These are phyloP conservation scores for Conistra vaccinii DNA, from an alignment of 2,888 invertebrate species.

Conservation along the genomic window DNA sequence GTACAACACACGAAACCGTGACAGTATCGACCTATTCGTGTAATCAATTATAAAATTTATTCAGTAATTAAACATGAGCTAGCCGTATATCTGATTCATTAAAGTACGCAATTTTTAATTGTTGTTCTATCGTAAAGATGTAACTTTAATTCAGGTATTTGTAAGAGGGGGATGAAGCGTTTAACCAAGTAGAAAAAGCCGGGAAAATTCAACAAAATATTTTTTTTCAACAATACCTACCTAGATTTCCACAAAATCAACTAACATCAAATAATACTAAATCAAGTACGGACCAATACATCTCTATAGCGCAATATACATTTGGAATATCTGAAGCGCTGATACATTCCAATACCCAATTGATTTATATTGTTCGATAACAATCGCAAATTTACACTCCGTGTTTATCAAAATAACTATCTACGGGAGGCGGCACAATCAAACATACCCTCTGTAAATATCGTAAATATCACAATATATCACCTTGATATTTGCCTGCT, in stretches of 20 bases:
- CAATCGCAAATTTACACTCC: conserved; percentile 74
- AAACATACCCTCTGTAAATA: conserved; percentile 53
- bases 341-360: conserved; percentile 70
- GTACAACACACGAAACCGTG: conserved; percentile 54
- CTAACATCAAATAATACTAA: conserved; percentile 48
- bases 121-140: not conserved
- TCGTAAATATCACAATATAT: conserved; percentile 59
- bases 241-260: conserved; percentile 27
- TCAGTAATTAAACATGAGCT: conserved; percentile 33
- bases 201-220: not conserved
- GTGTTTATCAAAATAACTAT: conserved; percentile 67
- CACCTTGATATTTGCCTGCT: conserved; percentile 77
- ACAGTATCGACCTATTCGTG: conserved; percentile 52
- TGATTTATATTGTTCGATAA: conserved; percentile 82
- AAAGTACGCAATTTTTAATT: conserved; percentile 18
- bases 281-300: conserved; percentile 44
- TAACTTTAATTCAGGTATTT: not conserved
- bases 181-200: not conserved
- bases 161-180: not conserved
- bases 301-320: conserved; percentile 57
- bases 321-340: conserved; percentile 59
- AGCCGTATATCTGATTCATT: conserved; percentile 19
- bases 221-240: conserved; percentile 2
- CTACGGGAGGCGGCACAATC: conserved; percentile 48
- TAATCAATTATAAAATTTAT: conserved; percentile 46